Base-by-base conservation (phyloP, 2,113 vertebrate genomes). In the Synchiropus splendidus region DNA sequence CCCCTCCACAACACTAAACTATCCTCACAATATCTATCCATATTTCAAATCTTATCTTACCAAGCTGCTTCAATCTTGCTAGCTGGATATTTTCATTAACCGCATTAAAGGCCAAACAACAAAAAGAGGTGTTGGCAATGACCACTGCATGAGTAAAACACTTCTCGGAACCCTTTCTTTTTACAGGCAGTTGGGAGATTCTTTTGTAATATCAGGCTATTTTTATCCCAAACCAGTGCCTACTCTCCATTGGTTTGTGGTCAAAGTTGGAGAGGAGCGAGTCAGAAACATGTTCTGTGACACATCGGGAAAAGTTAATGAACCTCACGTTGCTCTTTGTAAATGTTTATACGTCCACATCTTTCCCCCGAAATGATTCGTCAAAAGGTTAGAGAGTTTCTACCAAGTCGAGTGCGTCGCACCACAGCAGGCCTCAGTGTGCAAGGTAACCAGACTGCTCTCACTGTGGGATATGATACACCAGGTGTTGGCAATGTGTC, bases 141-240 rank as follows among this genome's bases (percentile, higher is more conserved):
- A 61, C 64, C 33, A 6, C 64, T 21, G 63, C 67, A 54, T 2
- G 12, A 53, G 45, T 39, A 14, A 60, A 54, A 52, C 67, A 59
- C 60, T 83, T 83, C 81, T 83, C 75, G 67, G 77, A 85, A 83
- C 72, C 69, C 55, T 74, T 70, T 74, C 48, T 74, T 85, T 83
- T 81, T 75, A 81, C 72, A 77, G 70, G 65, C 72, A 42, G 33
- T 67, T 70, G 46, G 74, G 79, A 79, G 74, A 81, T 83, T 82
- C 72, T 71, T 78, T 48, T 52, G 37, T 65, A 58, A 74, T 75
- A 79, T 74, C 65, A 42, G 68, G 65, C 80, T 83, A 78, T 82
- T 83, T 76, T 77, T 77, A 82, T 76, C 54, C 27, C 51, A 47
- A 56, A 61, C 43, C 27, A 55, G 47, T 62, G 67, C 42, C 5